phyloP scores from a whole-genome alignment of 2,888 invertebrate species.

The Pristionchus maxplancki region DNA sequence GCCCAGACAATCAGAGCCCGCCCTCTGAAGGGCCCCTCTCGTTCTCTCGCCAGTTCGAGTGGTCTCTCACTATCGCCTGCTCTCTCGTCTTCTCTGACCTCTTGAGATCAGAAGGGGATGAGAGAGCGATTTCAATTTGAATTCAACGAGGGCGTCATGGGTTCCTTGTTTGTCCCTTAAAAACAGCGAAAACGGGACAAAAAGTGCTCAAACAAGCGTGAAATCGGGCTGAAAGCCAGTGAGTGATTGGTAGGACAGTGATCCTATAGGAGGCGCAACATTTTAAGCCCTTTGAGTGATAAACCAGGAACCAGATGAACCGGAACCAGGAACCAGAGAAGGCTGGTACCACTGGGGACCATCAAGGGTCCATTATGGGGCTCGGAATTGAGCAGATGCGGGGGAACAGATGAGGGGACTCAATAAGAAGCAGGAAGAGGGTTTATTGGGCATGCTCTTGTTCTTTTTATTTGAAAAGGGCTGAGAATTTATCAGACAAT shows the following conservation, averaged over 20 bases:
- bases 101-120: too few species aligned
- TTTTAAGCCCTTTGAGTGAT: not conserved
- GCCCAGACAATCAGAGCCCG: not conserved
- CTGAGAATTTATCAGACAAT: too few species aligned
- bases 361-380: conserved; percentile 6
- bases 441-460: too few species aligned
- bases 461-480: too few species aligned
- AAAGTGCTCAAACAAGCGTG: not conserved
- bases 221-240: not conserved
- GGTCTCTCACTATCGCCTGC: not conserved
- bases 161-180: not conserved
- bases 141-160: not conserved
- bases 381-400: not conserved
- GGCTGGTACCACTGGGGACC: not conserved
- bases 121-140: not conserved
- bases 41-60: not conserved
- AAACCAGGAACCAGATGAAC: not conserved
- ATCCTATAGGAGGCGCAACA: not conserved
- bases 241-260: not conserved
- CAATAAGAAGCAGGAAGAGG: not conserved
- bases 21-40: not conserved
- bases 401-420: not conserved
- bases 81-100: not conserved
- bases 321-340: not conserved
- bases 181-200: not conserved